Percentiles rank a stretch among this genome's conserved stretches.
Evolutionary conservation across 1,140 invertebrate genomes (phyloP).

Genomic region (Leptestheria dahalacensis): DNA sequence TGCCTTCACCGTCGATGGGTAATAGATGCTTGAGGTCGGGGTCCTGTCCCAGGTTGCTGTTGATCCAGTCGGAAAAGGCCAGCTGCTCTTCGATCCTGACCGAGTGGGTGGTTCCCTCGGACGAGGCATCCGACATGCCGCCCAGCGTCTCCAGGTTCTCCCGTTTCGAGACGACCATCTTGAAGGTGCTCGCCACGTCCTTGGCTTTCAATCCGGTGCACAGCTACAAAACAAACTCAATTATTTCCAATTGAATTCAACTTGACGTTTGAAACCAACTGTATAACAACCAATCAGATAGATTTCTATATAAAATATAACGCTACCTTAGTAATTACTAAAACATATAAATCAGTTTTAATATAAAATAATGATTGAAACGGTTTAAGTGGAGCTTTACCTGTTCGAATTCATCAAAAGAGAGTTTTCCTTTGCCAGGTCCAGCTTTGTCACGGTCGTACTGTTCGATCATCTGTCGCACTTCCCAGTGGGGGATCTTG

Average conservation of each 20-base stretch:
- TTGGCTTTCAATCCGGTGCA: constrained; percentile 75
- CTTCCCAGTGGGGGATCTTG: constrained; percentile 83
- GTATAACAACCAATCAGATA: no score
- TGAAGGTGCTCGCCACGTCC: constrained; percentile 75
- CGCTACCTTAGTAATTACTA: no score
- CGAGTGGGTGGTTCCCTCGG: constrained; percentile 83
- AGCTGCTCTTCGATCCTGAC: constrained; percentile 87
- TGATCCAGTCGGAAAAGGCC: constrained; percentile 98
- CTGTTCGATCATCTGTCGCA: constrained; percentile 78
- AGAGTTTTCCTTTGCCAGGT: constrained; percentile 50
- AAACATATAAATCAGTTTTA: no score
- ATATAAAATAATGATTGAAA: constrained; percentile 1
- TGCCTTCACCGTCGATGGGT: constrained; percentile 80
- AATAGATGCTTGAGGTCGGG: constrained; percentile 73
- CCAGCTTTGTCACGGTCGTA: constrained; percentile 51
- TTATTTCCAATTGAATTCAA: no score
- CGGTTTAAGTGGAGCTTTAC: constrained; percentile 27
- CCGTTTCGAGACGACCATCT: constrained; percentile 79
- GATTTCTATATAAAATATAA: no score
- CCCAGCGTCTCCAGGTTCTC: constrained; percentile 83
- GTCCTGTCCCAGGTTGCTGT: constrained; percentile 78
- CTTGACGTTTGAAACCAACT: no score
- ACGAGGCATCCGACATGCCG: constrained; percentile 87
- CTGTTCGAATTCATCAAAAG: constrained; percentile 69
- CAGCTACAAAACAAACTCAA: constrained; percentile 48